Evolutionary conservation across 2,113 vertebrate species (phyloP).

Genomic region (Myotis davidii): DNA sequence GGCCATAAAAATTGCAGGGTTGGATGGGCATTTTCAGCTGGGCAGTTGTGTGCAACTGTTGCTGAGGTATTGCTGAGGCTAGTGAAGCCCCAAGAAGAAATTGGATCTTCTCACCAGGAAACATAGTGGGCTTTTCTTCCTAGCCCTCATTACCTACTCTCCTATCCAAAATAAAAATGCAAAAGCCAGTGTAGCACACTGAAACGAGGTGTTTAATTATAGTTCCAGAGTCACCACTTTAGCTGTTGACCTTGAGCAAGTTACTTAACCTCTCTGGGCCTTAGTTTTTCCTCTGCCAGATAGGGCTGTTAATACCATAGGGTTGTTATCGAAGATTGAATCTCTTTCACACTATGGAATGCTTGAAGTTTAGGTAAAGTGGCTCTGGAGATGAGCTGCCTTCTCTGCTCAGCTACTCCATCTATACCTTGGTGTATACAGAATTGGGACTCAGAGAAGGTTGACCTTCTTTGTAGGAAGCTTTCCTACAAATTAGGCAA

Average conservation of each 20-base stretch:
- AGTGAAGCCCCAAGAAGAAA: neutral
- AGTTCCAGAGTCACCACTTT: neutral
- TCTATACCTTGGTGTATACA: neutral
- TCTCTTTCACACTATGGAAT: neutral
- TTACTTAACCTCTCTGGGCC: neutral
- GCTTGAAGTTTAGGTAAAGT: constrained; percentile 23
- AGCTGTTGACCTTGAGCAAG: neutral
- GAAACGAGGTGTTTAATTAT: neutral
- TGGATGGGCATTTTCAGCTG: neutral
- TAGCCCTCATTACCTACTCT: neutral
- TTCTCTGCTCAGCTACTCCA: neutral
- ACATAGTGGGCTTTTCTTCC: constrained; percentile 7
- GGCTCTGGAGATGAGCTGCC: neutral
- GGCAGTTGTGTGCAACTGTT: neutral
- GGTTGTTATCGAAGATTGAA: neutral
- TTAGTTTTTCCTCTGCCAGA: constrained; percentile 37
- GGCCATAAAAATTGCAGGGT: neutral
- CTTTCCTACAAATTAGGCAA: neutral
- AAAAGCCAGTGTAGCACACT: neutral
- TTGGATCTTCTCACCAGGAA: constrained; percentile 1
- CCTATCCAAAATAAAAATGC: neutral
- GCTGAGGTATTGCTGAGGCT: neutral
- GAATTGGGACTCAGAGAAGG: neutral
- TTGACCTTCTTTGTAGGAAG: neutral
- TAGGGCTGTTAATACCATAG: neutral